phyloP scores from a whole-genome alignment of 2,888 invertebrate genomes.

The Athripsodes cinereus region DNA sequence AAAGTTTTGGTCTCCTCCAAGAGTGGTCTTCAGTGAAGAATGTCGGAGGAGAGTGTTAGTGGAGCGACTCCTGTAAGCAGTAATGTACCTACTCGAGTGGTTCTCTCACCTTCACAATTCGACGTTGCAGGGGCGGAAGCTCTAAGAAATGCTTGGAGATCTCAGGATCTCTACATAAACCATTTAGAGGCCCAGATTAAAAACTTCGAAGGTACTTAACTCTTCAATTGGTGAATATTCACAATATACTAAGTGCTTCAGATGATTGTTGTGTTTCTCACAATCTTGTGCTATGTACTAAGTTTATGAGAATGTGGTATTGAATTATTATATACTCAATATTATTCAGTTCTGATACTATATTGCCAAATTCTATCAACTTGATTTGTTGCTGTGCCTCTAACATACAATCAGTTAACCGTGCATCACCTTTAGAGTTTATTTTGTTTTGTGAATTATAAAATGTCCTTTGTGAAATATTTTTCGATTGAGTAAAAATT shows the following conservation, averaged over 20 bases:
- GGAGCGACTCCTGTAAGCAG: slow-evolving; percentile 15
- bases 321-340: neutral
- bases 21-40: slow-evolving; percentile 16
- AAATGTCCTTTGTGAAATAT: too few species aligned
- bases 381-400: slow-evolving; percentile 18
- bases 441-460: neutral
- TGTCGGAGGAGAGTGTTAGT: slow-evolving; percentile 22
- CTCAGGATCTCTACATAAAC: slow-evolving; percentile 71
- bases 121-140: slow-evolving; percentile 58
- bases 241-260: slow-evolving; percentile 10
- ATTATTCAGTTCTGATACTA: neutral
- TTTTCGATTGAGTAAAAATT: too few species aligned
- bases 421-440: neutral
- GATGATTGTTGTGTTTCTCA: slow-evolving; percentile 7
- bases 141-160: slow-evolving; percentile 64
- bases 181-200: slow-evolving; percentile 67
- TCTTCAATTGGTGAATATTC: slow-evolving; percentile 29
- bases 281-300: slow-evolving; percentile 13
- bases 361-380: slow-evolving; percentile 22
- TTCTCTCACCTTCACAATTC: slow-evolving; percentile 59
- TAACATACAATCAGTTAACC: neutral
- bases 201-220: slow-evolving; percentile 72
- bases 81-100: slow-evolving; percentile 47
- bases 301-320: slow-evolving; percentile 7
- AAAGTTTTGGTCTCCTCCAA: slow-evolving; percentile 16